Evolutionary conservation across 2,888 invertebrate species (phyloP), one percentile per base, ranked within the genome.

Genomic region (Parnassius glacialis): DNA sequence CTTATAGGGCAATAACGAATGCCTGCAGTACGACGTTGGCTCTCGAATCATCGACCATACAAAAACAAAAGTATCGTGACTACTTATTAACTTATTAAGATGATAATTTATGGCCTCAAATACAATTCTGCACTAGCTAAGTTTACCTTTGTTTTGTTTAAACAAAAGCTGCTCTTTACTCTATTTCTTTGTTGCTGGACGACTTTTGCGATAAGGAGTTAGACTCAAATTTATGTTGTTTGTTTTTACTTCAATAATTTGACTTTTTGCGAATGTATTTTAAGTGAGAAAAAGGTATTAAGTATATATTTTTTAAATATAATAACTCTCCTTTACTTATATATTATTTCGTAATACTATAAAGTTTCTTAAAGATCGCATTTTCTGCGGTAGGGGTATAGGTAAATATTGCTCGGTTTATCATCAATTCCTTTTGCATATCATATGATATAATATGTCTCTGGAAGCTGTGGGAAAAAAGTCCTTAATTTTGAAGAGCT

Each of bases 21-120:
- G 74, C 70, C 73, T 69, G 70, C 67, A 74, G 78, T 70, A 77
- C 80, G 77, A 76, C 78, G 72, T 75, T 79, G 81, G 74, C 82
- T 83, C 87, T 84, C 79, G 79, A 71, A 76, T 69, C 73, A 34
- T 74, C 67, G 62, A 68, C 65, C 67, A 57, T 64, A 74, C 78
- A 90, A 90, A 90, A 91, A 90, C 81, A 72, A 72, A 84, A 79
- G 82, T 81, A 87, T 87, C 84, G 81, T 75, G 80, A 80, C 84
- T 83, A 87, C 84, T 87, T 87, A 90, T 90, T 90, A 86, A 85
- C 87, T 88, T 87, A 89, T 90, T 89, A 89, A 83, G 85, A 90
- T 89, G 86, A 84, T 90, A 89, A 90, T 90, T 85, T 89, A 90
- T 89, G 81, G 80, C 80, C 75, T 74, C 76, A 70, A 78, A 79